Evolutionary conservation across 2,888 invertebrate genomes (phyloP).

Genomic region (Tryphoninae sp.): DNA sequence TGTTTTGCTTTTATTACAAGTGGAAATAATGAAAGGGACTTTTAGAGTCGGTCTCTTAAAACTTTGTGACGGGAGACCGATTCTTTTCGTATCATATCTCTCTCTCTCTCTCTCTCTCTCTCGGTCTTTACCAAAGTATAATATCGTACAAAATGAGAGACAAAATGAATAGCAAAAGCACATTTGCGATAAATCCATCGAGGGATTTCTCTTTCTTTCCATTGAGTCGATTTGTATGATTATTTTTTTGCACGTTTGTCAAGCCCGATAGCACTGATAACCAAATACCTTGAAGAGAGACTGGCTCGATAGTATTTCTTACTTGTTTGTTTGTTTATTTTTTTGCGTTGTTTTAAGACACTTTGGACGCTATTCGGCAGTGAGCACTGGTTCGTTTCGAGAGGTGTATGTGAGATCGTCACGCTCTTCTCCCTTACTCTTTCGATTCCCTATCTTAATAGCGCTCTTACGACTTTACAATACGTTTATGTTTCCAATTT

Average conservation of each 20-base stretch:
- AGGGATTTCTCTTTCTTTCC: conserved; percentile 11
- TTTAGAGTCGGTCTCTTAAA: conserved; percentile 7
- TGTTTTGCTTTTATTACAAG: conserved; percentile 28
- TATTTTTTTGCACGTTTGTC: conserved; percentile 23
- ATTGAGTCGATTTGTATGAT: neutral
- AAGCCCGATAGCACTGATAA: conserved; percentile 6
- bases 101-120: too few species aligned
- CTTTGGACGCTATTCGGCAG: conserved; percentile 66
- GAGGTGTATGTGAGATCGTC: conserved; percentile 29
- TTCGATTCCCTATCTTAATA: conserved; percentile 10
- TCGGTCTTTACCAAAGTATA: neutral
- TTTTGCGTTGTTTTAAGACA: conserved; percentile 61
- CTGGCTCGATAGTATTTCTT: conserved; percentile 23
- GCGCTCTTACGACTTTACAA: conserved; percentile 13
- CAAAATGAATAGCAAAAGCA: conserved; percentile 17
- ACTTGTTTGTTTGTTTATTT: conserved; percentile 2
- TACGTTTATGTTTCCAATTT: neutral
- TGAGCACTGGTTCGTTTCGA: conserved; percentile 64
- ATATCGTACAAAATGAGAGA: conserved; percentile 40
- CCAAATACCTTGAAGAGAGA: conserved; percentile 51
- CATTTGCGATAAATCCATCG: conserved; percentile 15
- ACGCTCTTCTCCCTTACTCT: conserved; percentile 9
- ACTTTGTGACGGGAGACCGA: conserved; percentile 20
- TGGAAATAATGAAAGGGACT: conserved; percentile 40
- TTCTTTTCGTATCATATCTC: conserved; percentile 17